These are phyloP conservation scores for Austrolebias charrua DNA, from an alignment of 2,797 vertebrate genomes.

Conservation along the genomic window DNA sequence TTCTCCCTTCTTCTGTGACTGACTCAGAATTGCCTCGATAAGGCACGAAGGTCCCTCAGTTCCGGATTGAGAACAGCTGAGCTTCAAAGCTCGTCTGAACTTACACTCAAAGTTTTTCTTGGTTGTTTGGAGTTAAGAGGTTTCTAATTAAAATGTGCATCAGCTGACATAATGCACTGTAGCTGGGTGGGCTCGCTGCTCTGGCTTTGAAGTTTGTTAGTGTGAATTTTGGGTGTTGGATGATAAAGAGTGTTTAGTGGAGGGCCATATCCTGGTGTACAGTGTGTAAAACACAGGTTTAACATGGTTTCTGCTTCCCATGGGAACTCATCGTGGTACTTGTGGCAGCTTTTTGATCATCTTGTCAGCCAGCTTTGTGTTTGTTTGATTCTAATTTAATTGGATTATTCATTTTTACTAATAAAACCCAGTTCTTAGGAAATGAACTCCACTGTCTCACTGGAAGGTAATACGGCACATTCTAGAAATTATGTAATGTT, in stretches of 20 bases:
- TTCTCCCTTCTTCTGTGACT: accelerated
- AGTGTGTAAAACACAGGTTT: slow-evolving; percentile 14
- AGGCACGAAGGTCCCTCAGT: slow-evolving; percentile 2
- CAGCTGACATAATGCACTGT: neutral
- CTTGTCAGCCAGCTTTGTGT: neutral
- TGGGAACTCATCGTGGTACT: neutral
- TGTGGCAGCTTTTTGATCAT: neutral
- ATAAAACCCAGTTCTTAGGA: too few relatives aligned
- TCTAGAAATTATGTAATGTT: too few relatives aligned
- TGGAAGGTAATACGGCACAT: too few relatives aligned
- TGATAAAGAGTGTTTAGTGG: slow-evolving; percentile 15
- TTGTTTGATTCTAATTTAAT: too few relatives aligned
- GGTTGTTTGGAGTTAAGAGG: slow-evolving; percentile 4
- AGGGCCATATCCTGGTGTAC: neutral
- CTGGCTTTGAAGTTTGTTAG: slow-evolving; percentile 24
- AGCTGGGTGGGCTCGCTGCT: slow-evolving; percentile 6
- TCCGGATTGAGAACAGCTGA: slow-evolving; percentile 8
- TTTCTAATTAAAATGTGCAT: slow-evolving; percentile 14
- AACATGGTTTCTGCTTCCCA: slow-evolving; percentile 7
- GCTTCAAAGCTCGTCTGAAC: slow-evolving; percentile 22
- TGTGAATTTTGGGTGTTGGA: slow-evolving; percentile 14
- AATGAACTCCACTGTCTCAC: too few relatives aligned
- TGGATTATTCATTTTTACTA: too few relatives aligned
- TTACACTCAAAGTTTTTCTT: slow-evolving; percentile 15
- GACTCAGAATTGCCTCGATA: neutral